These are phyloP conservation scores for Oligia fasciuncula DNA, from an alignment of 2,888 invertebrate species.

Conservation along the genomic window DNA sequence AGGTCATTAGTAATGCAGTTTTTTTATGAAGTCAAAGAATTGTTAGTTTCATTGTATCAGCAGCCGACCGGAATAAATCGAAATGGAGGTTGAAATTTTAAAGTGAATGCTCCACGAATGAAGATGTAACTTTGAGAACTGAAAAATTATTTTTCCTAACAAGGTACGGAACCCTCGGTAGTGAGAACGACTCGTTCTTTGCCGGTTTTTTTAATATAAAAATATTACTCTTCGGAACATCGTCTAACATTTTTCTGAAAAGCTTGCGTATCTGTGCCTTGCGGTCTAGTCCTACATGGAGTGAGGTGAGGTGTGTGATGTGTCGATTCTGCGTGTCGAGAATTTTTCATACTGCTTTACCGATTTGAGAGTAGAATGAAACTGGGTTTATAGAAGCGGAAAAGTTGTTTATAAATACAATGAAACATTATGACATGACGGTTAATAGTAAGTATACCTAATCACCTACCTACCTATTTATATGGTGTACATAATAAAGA, in stretches of 20 bases:
- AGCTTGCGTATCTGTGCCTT: not conserved
- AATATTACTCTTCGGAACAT: conserved; percentile 1
- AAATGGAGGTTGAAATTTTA: not conserved
- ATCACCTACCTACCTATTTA: too few species aligned
- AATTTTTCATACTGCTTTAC: not conserved
- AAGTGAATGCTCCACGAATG: not conserved
- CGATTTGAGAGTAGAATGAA: not conserved
- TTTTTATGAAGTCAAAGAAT: not conserved
- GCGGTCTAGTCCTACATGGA: not conserved
- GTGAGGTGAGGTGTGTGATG: not conserved
- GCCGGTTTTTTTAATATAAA: not conserved
- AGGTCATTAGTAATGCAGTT: not conserved
- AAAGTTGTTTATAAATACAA: too few species aligned
- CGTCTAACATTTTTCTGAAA: not conserved
- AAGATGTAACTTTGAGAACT: not conserved
- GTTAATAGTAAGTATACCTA: too few species aligned
- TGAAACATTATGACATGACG: too few species aligned
- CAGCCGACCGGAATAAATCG: too few species aligned
- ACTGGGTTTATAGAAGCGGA: not conserved
- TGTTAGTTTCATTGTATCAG: not conserved
- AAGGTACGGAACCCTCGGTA: not conserved
- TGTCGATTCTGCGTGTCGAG: not conserved
- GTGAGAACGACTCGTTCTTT: not conserved
- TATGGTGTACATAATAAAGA: too few species aligned
- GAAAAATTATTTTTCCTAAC: not conserved